Conservation (phyloP, 2,888 invertebrate species). For the Anodontia alba region DNA sequence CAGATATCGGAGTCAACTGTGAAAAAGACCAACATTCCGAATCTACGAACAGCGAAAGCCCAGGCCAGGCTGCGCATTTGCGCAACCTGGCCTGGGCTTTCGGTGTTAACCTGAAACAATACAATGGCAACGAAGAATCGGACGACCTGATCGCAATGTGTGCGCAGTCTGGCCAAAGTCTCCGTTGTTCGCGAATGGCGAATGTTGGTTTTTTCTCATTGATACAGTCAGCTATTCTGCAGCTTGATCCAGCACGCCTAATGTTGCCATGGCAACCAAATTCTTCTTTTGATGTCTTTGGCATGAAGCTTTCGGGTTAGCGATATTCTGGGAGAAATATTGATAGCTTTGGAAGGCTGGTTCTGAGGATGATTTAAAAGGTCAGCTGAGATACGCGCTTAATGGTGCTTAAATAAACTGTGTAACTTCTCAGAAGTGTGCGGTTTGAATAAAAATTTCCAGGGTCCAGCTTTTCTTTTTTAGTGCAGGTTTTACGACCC, state of each 20-base stretch:
- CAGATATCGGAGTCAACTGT: not conserved
- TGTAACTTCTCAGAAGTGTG: too few species aligned
- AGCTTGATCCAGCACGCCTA: slow-evolving; percentile 3
- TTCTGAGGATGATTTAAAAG: not conserved
- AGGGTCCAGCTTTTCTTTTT: too few species aligned
- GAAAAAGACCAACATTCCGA: not conserved
- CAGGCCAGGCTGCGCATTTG: not conserved
- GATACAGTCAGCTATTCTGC: not conserved
- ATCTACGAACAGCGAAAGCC: not conserved
- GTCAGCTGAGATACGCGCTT: not conserved
- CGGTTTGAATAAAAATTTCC: too few species aligned
- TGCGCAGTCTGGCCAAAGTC: too few species aligned
- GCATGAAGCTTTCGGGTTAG: slow-evolving; percentile 42
- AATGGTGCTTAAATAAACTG: too few species aligned
- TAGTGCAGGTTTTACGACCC: too few species aligned
- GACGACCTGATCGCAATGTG: too few species aligned
- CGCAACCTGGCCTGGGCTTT: not conserved
- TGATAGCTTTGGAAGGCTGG: not conserved
- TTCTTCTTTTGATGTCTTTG: slow-evolving; percentile 64
- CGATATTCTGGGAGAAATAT: not conserved
- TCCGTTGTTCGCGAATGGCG: not conserved
- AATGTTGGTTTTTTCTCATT: not conserved
- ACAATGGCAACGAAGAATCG: too few species aligned
- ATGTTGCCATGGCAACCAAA: slow-evolving; percentile 55
- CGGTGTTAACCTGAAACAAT: not conserved